Percentiles rank a stretch among this genome's conserved stretches.
Evolutionary conservation across 2,888 invertebrate species (phyloP).

Genomic region (Oscheius myriophilus): DNA sequence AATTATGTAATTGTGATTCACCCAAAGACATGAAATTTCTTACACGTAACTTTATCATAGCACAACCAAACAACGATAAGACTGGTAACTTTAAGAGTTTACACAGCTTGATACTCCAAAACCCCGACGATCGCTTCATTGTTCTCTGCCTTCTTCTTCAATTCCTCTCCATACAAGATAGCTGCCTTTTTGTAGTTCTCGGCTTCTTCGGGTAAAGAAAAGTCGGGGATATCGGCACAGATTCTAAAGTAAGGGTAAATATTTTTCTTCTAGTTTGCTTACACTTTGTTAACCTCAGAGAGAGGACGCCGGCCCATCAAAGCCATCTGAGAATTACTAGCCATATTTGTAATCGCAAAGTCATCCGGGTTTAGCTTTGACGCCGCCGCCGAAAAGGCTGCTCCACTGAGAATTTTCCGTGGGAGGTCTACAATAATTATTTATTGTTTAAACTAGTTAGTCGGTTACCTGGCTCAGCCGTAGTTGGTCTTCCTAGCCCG

Average conservation of each 20-base stretch:
- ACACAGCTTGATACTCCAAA: neutral
- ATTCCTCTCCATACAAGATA: neutral
- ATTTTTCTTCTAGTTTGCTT: neutral
- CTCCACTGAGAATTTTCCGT: neutral
- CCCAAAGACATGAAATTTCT: too few species aligned
- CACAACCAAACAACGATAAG: too few species aligned
- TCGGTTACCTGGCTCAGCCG: conserved; percentile 53
- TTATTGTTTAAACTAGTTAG: neutral
- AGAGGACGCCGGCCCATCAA: conserved; percentile 18
- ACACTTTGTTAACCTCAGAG: conserved; percentile 27
- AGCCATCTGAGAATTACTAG: neutral
- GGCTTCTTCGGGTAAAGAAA: conserved; percentile 23
- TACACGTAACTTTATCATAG: too few species aligned
- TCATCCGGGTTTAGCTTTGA: conserved; percentile 1
- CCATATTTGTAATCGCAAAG: neutral
- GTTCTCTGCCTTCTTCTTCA: neutral
- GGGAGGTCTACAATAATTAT: neutral
- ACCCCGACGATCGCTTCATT: conserved; percentile 19
- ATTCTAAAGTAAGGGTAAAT: conserved; percentile 19
- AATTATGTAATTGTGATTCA: too few species aligned
- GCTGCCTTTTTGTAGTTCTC: conserved; percentile 24
- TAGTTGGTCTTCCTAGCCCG: conserved; percentile 50
- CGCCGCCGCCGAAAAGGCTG: neutral
- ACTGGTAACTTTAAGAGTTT: neutral
- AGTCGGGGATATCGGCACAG: conserved; percentile 30